phyloP scores from a whole-genome alignment of 2,888 invertebrate genomes.

The Trichacis sp. region DNA sequence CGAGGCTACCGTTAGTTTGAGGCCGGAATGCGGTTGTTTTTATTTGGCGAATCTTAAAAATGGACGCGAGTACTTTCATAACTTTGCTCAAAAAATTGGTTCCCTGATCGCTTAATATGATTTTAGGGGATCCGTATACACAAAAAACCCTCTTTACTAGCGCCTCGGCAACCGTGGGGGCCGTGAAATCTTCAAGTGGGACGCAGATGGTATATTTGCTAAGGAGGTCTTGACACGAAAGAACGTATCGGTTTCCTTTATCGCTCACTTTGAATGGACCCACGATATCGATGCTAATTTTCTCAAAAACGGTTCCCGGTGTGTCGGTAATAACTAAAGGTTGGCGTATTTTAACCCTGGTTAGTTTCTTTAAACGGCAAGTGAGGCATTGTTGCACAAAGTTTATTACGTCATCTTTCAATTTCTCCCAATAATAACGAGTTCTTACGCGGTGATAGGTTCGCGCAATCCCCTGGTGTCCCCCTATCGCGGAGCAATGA shows the following conservation, averaged over 20 bases:
- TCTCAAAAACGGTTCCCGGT: constrained; percentile 28
- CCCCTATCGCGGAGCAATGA: too few species aligned
- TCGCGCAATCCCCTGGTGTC: background rate
- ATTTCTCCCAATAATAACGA: constrained; percentile 1
- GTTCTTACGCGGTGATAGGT: too few species aligned
- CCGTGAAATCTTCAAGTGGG: constrained; percentile 21
- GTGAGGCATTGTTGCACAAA: too few species aligned
- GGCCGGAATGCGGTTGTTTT: constrained; percentile 39
- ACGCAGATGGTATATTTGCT: constrained; percentile 7
- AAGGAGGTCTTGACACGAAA: too few species aligned
- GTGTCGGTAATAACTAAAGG: constrained; percentile 42
- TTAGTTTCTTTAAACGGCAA: constrained; percentile 41
- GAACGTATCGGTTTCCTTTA: constrained; percentile 38
- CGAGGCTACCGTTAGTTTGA: constrained; percentile 35
- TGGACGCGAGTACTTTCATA: constrained; percentile 30
- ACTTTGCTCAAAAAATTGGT: constrained; percentile 32
- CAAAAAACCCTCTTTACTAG: too few species aligned
- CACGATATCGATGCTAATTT: too few species aligned
- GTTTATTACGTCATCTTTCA: background rate
- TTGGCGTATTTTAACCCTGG: constrained; percentile 25
- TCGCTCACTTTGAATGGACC: constrained; percentile 37
- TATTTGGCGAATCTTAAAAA: constrained; percentile 37
- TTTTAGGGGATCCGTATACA: constrained; percentile 36
- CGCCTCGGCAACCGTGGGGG: constrained; percentile 40
- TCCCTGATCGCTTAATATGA: constrained; percentile 44